Base-by-base conservation (phyloP, 1,140 invertebrate species). In the Solenopsis fugax region DNA sequence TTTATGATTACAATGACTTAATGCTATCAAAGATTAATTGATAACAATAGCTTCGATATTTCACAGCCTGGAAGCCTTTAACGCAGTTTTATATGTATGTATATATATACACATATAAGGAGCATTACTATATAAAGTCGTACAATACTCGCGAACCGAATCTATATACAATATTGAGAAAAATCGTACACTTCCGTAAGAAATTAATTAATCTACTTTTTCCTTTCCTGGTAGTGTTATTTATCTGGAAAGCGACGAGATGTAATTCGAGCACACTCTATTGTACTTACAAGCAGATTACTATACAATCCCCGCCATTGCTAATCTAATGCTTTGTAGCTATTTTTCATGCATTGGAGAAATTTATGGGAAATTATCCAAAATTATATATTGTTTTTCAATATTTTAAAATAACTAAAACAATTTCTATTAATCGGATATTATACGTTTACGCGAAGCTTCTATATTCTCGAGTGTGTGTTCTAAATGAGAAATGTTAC, bases 31-130 rank as follows among this genome's bases (percentile, higher is more conserved):
- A 87, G 52, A 56, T 72, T 82, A 87, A 85, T 50, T 86, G 80
- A 86, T 85, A 91, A 86, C 60, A 90, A 78, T 89, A 87, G 87
- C 77, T 90, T 89, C 41, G 67, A 91, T 89, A 91, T 91, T 81
- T 90, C 89, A 90, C 90, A 91, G 90, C 90, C 90, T 91, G 85
- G 75, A 90, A 91, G 85, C 87, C 62, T 91, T 89, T 87, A 91
- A 89, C 60, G 18, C 85, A 85, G 75, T 87, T 81, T 85, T 65
- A 52, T 85, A 86, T 64, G 29, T 65, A 50, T 64, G 56, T 80
- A 24, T 67, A 18, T 67, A 29, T 78, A 81, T 34, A 56, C 7
- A 41, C 41, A 41, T 81, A 56, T 88, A 81, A 90, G 78, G 86
- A 87, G 62, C 64, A 80, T 72, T 62, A 89, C 24, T 71, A 71